Percentiles rank a stretch among this genome's conserved stretches.
phyloP scores from a whole-genome alignment of 2,113 vertebrate genomes.

The Ptyas mucosa region DNA sequence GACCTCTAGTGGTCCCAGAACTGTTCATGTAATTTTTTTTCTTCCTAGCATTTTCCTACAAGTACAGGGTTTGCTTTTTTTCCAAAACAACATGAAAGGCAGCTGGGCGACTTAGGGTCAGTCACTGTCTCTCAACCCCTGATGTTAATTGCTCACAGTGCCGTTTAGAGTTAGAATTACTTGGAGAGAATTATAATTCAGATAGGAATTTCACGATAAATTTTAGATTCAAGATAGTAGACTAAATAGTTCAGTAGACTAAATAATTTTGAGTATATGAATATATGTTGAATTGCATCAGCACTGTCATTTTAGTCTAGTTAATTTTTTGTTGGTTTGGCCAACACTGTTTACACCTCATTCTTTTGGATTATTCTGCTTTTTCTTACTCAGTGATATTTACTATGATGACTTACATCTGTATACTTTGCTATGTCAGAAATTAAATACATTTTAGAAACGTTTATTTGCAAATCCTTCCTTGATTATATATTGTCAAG shows the following conservation, averaged over 20 bases:
- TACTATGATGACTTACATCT: background rate
- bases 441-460: background rate
- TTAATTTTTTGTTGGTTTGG: background rate
- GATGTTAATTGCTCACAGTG: background rate
- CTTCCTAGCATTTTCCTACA: background rate
- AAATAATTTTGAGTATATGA: too few relatives aligned
- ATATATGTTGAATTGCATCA: background rate
- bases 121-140: background rate
- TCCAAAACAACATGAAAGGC: background rate
- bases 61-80: background rate
- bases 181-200: background rate
- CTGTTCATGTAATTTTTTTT: background rate
- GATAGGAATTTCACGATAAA: background rate
- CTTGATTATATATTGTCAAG: background rate
- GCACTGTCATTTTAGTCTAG: background rate
- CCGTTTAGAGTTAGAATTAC: background rate
- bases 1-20: background rate
- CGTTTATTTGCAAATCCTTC: background rate
- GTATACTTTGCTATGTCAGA: background rate
- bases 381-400: background rate
- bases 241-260: background rate
- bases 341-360: background rate
- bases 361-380: background rate
- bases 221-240: background rate
- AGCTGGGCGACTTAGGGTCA: background rate